Base-by-base conservation (phyloP, 1,140 invertebrate species). In the Yoshiicerus persimilis region DNA sequence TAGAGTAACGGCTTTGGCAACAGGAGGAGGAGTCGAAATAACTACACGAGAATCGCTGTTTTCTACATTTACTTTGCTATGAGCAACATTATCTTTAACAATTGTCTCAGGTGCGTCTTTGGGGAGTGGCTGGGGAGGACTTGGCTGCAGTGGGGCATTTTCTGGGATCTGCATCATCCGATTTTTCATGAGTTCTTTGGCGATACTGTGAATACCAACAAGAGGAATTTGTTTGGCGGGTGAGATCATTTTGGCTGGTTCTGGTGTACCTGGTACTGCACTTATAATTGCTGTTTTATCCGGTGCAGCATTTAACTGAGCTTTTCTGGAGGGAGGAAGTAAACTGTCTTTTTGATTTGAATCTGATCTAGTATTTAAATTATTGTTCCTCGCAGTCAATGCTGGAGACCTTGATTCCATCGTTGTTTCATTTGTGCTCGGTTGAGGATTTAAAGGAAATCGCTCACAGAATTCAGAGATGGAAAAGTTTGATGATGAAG, bases 401-500 rank as follows among this genome's bases (percentile, higher is more conserved):
- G 66, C 66, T 0, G 66, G 66, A 27, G 66, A 70, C 27, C 16
- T 27, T 70, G 23, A 13, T 4, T 30, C 25, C 9, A 2, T 30
- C n/a, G 25, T 32, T 30, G 66, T n/a, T 4, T 87, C 86, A 41
- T 80, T 41, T 1, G 10, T 30, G 6, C 3, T n/a, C 20, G 32
- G 27, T 27, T 4, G 9, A 5, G 89, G 80, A 32, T 86, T 87
- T 2, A 89, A 86, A 1, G 90, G 90, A 64, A 91, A 91, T 34
- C 88, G 89, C 83, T 91, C 90, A 84, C 88, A 89, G 75, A 91
- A 91, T 83, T 91, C 90, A 20, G 89, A 90, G 39, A 91, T 90
- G 23, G 90, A 91, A 84, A 91, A 91, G 77, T 90, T 90, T 11
- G 90, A 91, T 20, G 90, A 91, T 8, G 90, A 89, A 2, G 89